phyloP scores from a whole-genome alignment of 2,888 invertebrate genomes.

The Pheosia gnoma region DNA sequence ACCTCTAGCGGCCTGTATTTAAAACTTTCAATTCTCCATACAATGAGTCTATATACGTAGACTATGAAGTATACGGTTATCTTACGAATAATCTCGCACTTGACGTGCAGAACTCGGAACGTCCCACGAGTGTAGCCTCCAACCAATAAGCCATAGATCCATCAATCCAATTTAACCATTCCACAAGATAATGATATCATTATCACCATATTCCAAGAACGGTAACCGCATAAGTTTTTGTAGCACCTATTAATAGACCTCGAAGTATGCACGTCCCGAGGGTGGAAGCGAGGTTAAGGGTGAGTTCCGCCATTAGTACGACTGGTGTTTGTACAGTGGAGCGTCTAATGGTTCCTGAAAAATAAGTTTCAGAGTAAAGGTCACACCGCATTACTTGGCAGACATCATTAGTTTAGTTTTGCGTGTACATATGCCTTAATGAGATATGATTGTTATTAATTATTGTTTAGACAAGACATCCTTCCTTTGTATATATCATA shows the following conservation, averaged over 20 bases:
- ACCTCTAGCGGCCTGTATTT: no score
- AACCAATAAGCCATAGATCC: no score
- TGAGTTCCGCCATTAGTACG: conserved; percentile 58
- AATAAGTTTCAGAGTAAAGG: conserved; percentile 44
- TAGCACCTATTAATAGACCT: conserved; percentile 49
- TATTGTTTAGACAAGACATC: background rate
- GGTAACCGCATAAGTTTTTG: conserved; percentile 11
- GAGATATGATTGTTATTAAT: background rate
- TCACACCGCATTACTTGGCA: conserved; percentile 33
- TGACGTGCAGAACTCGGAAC: no score
- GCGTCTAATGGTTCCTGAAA: conserved; percentile 52
- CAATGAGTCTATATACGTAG: no score
- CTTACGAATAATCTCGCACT: no score
- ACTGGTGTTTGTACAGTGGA: conserved; percentile 50
- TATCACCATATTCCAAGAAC: no score
- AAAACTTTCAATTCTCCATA: no score
- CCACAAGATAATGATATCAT: no score
- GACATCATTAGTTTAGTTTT: conserved; percentile 24
- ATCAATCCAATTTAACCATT: no score
- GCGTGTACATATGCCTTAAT: conserved; percentile 11
- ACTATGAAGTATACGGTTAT: no score
- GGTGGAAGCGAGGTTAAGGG: conserved; percentile 53
- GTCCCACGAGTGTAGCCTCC: no score
- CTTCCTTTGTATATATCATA: background rate
- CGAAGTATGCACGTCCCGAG: conserved; percentile 33